phyloP scores from a whole-genome alignment of 1,140 invertebrate species.

The Drosophila parabipectinata region DNA sequence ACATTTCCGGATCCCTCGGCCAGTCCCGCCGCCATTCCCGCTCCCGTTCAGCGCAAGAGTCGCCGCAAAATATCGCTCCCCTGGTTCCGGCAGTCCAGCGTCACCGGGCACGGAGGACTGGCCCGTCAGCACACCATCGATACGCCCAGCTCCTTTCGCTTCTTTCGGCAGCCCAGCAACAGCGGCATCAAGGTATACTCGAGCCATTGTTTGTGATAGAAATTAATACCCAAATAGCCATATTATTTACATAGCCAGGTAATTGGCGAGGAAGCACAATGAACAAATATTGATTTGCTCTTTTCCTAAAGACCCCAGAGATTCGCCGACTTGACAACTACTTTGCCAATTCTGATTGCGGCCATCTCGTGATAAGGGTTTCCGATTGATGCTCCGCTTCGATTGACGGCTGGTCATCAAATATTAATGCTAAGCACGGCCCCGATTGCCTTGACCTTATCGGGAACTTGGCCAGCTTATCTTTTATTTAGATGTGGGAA shows the following conservation, averaged over 20 bases:
- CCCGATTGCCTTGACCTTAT: conserved; percentile 55
- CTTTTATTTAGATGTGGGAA: conserved; percentile 50
- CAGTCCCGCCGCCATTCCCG: conserved; percentile 83
- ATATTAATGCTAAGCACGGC: conserved; percentile 52
- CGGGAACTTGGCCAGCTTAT: conserved; percentile 47
- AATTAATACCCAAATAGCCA: not conserved
- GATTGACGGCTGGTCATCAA: conserved; percentile 44
- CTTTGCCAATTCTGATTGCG: not conserved
- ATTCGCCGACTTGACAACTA: not conserved
- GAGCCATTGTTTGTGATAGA: not conserved
- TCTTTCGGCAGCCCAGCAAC: conserved; percentile 80
- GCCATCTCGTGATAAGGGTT: conserved; percentile 43
- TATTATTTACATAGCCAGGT: not conserved
- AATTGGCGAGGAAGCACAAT: not conserved
- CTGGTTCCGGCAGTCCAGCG: conserved; percentile 93
- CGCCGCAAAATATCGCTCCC: conserved; percentile 94
- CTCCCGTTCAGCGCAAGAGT: conserved; percentile 86
- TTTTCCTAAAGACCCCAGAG: not conserved
- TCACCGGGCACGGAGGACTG: conserved; percentile 88
- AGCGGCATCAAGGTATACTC: conserved; percentile 84
- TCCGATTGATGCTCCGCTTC: conserved; percentile 35
- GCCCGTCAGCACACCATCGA: conserved; percentile 95
- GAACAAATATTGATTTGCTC: not conserved
- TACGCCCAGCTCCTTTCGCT: conserved; percentile 91
- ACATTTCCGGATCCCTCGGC: conserved; percentile 72